Evolutionary conservation across 2,797 vertebrate species (phyloP).

Genomic region (Brotula barbata): DNA sequence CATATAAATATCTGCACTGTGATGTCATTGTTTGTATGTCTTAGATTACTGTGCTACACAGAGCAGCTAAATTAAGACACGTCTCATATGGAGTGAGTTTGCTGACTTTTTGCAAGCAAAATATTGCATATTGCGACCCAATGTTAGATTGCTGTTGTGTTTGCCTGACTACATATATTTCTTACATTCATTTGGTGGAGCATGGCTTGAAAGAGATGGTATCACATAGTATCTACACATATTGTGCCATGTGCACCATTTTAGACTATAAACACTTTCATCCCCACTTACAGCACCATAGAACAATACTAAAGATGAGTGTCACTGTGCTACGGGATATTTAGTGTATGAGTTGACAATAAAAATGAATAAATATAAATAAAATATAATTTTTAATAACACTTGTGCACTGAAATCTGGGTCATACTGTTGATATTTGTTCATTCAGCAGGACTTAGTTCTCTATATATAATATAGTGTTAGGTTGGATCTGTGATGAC

Average conservation of each 20-base stretch:
- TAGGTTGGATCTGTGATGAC: too few species aligned
- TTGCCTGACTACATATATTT: constrained; percentile 7
- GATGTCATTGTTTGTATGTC: constrained; percentile 51
- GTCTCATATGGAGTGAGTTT: background rate
- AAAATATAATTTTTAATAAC: too few species aligned
- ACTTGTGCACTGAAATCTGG: background rate
- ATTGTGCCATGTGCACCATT: constrained; percentile 6
- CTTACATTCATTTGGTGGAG: constrained; percentile 24
- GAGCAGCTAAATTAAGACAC: background rate
- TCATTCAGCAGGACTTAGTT: background rate
- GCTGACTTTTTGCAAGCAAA: background rate
- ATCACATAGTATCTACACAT: too few species aligned
- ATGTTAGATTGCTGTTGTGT: constrained; percentile 9
- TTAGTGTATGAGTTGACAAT: background rate
- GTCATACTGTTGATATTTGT: background rate
- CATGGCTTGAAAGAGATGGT: constrained; percentile 49
- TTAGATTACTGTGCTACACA: constrained; percentile 14
- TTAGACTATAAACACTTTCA: background rate
- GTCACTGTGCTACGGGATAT: background rate
- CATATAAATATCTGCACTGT: constrained; percentile 55
- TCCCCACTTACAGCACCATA: background rate
- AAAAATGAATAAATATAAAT: background rate
- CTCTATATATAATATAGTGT: too few species aligned
- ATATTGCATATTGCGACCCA: background rate
- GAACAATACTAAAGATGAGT: background rate